A percentile compares a stretch with the other conserved stretches of the same genome.
These are phyloP conservation scores for Pseudanteris insignis DNA, from an alignment of 2,888 invertebrate species.

Conservation along the genomic window DNA sequence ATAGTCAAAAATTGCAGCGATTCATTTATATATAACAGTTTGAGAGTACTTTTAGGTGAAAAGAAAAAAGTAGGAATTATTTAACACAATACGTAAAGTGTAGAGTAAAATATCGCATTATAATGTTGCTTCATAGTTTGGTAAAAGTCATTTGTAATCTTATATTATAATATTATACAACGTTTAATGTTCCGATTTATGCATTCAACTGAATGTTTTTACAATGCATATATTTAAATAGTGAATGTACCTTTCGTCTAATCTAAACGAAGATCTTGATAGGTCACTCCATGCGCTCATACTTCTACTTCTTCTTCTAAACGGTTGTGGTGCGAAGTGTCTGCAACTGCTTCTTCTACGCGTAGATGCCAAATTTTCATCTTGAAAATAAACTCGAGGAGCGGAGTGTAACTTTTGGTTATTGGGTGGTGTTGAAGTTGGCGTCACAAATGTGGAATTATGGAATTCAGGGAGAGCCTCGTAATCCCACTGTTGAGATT, in stretches of 20 bases:
- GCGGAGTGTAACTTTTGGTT: conserved; percentile 51
- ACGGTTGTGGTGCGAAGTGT: conserved; percentile 51
- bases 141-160: no score
- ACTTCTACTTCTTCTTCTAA: conserved; percentile 68
- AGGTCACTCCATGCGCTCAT: conserved; percentile 91
- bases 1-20: no score
- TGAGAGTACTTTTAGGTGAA: no score
- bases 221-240: no score
- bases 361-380: conserved; percentile 60
- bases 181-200: no score
- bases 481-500: conserved; percentile 61
- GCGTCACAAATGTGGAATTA: conserved; percentile 58
- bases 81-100: no score
- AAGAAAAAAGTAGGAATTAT: no score
- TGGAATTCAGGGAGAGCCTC: conserved; percentile 61
- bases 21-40: no score
- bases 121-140: no score
- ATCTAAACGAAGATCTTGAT: conserved; percentile 82
- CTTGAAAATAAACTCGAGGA: conserved; percentile 73
- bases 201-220: no score
- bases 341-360: conserved; percentile 60
- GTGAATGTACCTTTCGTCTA: conserved; percentile 75
- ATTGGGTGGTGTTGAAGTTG: conserved; percentile 58
- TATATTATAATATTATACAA: no score
- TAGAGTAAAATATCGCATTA: no score